These are phyloP conservation scores for Pitangus sulphuratus DNA, from an alignment of 2,797 vertebrate species.

Conservation along the genomic window DNA sequence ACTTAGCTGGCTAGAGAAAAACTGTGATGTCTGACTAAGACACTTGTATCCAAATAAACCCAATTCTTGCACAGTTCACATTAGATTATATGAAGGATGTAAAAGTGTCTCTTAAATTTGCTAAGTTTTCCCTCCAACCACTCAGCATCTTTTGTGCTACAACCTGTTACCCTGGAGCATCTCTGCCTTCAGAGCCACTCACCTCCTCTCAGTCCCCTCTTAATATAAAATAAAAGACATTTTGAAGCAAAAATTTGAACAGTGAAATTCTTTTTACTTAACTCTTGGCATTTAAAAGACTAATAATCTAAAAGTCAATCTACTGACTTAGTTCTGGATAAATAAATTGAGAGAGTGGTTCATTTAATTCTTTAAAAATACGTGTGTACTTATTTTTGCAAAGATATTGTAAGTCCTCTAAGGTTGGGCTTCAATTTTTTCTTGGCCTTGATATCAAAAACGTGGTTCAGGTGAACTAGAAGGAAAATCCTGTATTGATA, in stretches of 20 bases:
- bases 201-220: accelerated
- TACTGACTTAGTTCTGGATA: not conserved
- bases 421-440: not conserved
- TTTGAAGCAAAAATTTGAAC: not conserved
- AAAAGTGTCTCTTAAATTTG: not conserved
- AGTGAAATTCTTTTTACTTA: not conserved
- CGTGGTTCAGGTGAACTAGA: not conserved
- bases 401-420: not conserved
- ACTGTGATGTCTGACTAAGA: not conserved
- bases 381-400: not conserved
- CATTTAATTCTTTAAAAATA: not conserved
- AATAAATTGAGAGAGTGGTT: not conserved
- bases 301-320: not conserved
- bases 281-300: not conserved
- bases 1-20: not conserved
- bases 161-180: not conserved
- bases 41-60: not conserved
- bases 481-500: not conserved
- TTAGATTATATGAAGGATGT: not conserved
- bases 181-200: not conserved
- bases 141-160: not conserved
- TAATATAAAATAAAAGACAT: not conserved
- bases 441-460: not conserved
- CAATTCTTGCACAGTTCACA: not conserved
- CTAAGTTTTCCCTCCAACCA: not conserved